Conservation (phyloP, 2,113 vertebrate genomes). For the Cottus gobio region DNA sequence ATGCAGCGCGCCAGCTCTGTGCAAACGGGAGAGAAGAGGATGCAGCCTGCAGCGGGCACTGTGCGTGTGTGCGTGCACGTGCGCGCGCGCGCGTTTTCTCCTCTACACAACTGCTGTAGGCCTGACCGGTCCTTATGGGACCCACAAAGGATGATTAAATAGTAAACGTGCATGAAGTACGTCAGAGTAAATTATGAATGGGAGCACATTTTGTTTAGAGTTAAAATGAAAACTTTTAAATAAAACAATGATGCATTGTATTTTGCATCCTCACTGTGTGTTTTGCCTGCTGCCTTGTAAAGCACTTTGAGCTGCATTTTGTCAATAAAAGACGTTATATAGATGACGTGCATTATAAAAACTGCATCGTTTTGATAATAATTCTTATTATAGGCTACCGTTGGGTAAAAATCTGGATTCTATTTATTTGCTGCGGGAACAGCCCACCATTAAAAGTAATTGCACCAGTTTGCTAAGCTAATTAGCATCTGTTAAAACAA, state of each 20-base stretch:
- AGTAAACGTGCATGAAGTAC: slow-evolving; percentile 12
- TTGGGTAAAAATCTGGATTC: too few species aligned
- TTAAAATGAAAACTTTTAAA: too few species aligned
- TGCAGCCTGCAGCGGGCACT: slow-evolving; percentile 44
- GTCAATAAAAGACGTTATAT: not conserved
- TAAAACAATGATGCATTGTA: not conserved
- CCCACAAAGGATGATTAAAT: slow-evolving; percentile 7
- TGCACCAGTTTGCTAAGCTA: not conserved
- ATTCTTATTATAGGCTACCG: too few species aligned
- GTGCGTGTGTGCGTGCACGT: not conserved
- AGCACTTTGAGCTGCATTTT: not conserved
- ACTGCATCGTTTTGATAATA: too few species aligned
- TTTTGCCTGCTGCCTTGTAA: not conserved
- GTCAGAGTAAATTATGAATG: not conserved
- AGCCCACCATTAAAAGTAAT: not conserved
- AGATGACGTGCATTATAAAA: too few species aligned
- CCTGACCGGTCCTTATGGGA: slow-evolving; percentile 6
- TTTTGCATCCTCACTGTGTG: not conserved
- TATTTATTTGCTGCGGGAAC: too few species aligned
- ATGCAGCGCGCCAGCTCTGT: slow-evolving; percentile 20
- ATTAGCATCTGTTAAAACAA: not conserved
- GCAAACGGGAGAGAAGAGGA: slow-evolving; percentile 31
- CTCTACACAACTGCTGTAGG: not conserved
- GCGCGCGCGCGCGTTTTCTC: not conserved
- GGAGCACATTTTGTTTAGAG: too few species aligned